Conservation (phyloP, 2,888 invertebrate species). For the Acronicta aceris region DNA sequence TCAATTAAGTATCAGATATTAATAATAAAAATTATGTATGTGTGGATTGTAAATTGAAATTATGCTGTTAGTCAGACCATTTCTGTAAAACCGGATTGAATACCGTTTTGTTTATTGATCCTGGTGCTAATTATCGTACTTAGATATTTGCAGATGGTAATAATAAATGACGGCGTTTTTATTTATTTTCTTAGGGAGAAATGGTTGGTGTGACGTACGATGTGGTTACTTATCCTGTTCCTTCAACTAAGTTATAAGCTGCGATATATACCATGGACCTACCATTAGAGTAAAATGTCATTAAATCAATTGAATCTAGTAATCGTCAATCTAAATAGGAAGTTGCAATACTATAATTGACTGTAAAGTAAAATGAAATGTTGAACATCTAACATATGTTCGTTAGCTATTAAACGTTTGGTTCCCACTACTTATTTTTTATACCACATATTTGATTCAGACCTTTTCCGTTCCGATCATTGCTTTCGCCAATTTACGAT, state of each 20-base stretch:
- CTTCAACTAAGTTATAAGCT: slow-evolving; percentile 1
- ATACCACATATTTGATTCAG: slow-evolving; percentile 30
- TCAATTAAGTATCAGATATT: slow-evolving; percentile 16
- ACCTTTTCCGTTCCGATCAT: slow-evolving; percentile 34
- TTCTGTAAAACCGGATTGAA: slow-evolving; percentile 42
- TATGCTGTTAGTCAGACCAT: slow-evolving; percentile 24
- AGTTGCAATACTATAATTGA: not conserved
- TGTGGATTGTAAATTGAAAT: slow-evolving; percentile 45
- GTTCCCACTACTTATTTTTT: slow-evolving; percentile 25
- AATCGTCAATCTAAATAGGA: no score
- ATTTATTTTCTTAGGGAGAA: slow-evolving; percentile 13
- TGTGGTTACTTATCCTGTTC: slow-evolving; percentile 15
- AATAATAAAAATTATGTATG: slow-evolving; percentile 26
- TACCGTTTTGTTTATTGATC: slow-evolving; percentile 51
- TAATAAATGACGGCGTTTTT: slow-evolving; percentile 24
- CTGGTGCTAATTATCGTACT: slow-evolving; percentile 42
- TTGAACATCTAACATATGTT: slow-evolving; percentile 8
- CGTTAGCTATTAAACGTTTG: slow-evolving; percentile 5
- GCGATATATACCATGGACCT: not conserved
- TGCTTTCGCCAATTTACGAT: slow-evolving; percentile 44
- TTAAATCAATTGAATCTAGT: not conserved
- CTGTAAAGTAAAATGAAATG: slow-evolving; percentile 17
- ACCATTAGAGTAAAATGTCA: not conserved
- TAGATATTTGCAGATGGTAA: slow-evolving; percentile 31
- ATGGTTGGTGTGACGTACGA: slow-evolving; percentile 4